Evolutionary conservation across 1,140 invertebrate species (phyloP), one percentile per base, ranked within the genome.

Genomic region (Pseudomyrmex flavicornis): DNA sequence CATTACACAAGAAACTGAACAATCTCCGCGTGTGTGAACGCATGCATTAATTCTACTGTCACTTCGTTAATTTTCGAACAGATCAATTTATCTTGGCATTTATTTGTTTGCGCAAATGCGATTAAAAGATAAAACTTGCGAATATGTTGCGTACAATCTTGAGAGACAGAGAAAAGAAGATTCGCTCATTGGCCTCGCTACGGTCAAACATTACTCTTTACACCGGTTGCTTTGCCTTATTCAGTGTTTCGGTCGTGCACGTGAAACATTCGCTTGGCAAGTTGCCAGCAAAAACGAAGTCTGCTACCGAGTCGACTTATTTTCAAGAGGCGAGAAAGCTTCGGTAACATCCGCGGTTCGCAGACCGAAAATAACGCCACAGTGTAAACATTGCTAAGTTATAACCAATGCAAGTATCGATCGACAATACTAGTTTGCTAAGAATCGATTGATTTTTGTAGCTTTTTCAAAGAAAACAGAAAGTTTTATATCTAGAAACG

Each of bases 371-470:
- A 88, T 88, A 88, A 87, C 87, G 73, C 46, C 58, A 13, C 61
- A 52, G 61, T 68, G 72, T 88, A 88, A 88, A 87, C 85, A 88
- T 87, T 69, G 83, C 72, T 65, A 82, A 86, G 73, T 85, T 87
- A 87, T 77, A 88, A 88, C 87, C 76, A 70, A 88, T 62, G 82
- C 26, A 12, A 85, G 50, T 87, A 88, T 87, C 85, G 66, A 88
- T 84, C 72, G 35, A 75, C 46, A 63, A 22, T 61, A n/a, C 8
- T 48, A n/a, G 20, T 22, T 44, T 2, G 20, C 7, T 7, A 3
- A 54, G 52, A 22, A 20, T 17, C 20, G 8, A 69, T 5, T 35
- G 20, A 12, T 7, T 46, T 3, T 44, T 66, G 12, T 10, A n/a
- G 12, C 2, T n/a, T 59, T 61, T 35, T n/a, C 22, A 52, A 26